Evolutionary conservation across 1,140 invertebrate species (phyloP), one percentile per base, ranked within the genome.

Genomic region (Dolichoris vasculosae): DNA sequence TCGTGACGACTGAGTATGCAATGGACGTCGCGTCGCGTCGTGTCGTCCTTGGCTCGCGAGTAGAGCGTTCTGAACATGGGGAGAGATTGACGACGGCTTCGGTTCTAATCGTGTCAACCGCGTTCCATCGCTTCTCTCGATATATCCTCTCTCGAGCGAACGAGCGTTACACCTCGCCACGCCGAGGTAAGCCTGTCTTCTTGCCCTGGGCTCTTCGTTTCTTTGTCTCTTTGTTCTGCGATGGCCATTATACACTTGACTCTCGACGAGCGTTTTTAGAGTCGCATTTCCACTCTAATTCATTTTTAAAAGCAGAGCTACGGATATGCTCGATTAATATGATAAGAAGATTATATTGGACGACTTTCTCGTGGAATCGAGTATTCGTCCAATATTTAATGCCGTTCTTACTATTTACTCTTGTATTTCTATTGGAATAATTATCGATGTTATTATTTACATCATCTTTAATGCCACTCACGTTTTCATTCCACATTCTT

Each of bases 81-180:
- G 91, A 92, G 91, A 92, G 91, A 92, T 92, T 90, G 90, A 89
- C 89, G 88, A 90, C 90, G 83, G 86, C 88, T 87, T 86, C 76
- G 90, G 26, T n/a, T 90, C 90, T 90, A 92, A 91, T 91, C 88
- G 90, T 91, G 90, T 90, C 90, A 91, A 90, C 90, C 88, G 87
- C 90, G 91, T 91, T 91, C 90, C 89, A 89, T 84, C 46, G 30
- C 51, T 46, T 32, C 79, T 81, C 77, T 40, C 51, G 51, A 40
- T 78, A 63, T 7, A 51, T 51, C 48, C 8, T 51, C 48, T 51
- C 48, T 51, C 48, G 2, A 20, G 6, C 55, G 3, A 3, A 2
- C 55, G 20, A 20, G 23, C 20, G 55, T 59, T 59, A 59, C 75
- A 51, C 46, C 75, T 43, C 46, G 4, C 51, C 75, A 26, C n/a